These are phyloP conservation scores for Gopherus flavomarginatus DNA, from an alignment of 2,113 vertebrate genomes.

Conservation along the genomic window DNA sequence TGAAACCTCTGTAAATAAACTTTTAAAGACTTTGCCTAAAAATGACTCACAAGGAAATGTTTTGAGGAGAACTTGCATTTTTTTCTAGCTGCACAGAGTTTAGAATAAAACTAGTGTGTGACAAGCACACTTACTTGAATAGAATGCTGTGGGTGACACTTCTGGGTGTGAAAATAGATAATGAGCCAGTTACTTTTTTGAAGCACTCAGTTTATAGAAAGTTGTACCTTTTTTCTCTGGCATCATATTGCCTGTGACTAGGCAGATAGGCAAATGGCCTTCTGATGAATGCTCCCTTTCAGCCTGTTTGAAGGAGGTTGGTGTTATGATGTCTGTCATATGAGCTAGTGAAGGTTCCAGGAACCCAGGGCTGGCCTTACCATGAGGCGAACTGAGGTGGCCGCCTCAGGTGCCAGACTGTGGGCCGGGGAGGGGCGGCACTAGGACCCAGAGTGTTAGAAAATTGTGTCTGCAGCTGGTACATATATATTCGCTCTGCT, in stretches of 20 bases:
- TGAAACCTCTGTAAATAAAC: background rate
- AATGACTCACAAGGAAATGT: background rate
- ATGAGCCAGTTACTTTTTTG: background rate
- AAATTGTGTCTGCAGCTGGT: too few relatives aligned
- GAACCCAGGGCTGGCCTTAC: background rate
- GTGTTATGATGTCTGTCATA: background rate
- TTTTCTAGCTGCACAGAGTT: background rate
- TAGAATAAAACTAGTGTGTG: background rate
- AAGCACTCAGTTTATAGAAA: background rate
- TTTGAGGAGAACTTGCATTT: background rate
- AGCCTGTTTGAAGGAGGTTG: accelerated
- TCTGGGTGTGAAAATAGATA: background rate
- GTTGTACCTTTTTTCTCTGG: background rate
- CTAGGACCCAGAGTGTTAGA: too few relatives aligned
- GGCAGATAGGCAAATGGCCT: background rate
- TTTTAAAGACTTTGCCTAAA: background rate
- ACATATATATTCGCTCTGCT: too few relatives aligned
- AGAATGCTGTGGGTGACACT: background rate
- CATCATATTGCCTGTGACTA: background rate
- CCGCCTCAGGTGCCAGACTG: too few relatives aligned
- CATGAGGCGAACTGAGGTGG: too few relatives aligned
- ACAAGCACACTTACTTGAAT: background rate
- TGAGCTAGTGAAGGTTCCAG: background rate
- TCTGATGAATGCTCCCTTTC: background rate
- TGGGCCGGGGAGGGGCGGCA: too few relatives aligned